These are phyloP conservation scores for Vombatus ursinus DNA, from an alignment of 2,113 vertebrate species.

Conservation along the genomic window DNA sequence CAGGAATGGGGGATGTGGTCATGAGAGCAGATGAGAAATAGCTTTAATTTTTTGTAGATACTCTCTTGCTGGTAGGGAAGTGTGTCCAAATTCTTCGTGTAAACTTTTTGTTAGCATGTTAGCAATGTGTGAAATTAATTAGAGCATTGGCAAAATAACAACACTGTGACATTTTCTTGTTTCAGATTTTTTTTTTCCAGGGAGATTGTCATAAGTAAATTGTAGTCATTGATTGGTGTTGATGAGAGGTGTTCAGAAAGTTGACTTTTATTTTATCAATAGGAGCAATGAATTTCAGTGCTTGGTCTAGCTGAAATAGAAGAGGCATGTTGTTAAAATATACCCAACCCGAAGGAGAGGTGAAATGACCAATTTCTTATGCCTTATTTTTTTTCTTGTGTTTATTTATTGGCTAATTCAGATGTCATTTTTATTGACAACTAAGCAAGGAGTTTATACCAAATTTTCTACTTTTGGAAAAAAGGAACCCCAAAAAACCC, in stretches of 20 bases:
- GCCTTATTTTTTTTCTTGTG: constrained; percentile 5
- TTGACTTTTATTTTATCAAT: background rate
- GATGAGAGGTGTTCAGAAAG: background rate
- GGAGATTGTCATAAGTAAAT: constrained; percentile 2
- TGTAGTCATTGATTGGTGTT: background rate
- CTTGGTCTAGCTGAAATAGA: background rate
- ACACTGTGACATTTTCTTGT: background rate
- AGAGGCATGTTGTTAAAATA: background rate
- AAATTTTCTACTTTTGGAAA: constrained; percentile 76
- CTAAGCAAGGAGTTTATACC: constrained; percentile 73
- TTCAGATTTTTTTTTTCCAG: constrained; percentile 30
- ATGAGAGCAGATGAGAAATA: constrained; percentile 33
- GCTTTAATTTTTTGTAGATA: constrained; percentile 31
- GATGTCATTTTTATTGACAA: constrained; percentile 78
- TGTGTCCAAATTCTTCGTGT: background rate
- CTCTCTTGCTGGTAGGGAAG: constrained; percentile 44
- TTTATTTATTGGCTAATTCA: constrained; percentile 66
- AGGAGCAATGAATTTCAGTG: background rate
- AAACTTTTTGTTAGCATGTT: constrained; percentile 2
- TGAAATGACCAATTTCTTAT: background rate
- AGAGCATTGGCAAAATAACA: background rate
- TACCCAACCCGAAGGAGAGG: background rate
- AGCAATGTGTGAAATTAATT: background rate
- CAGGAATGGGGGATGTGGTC: constrained; percentile 44
- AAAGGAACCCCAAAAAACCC: constrained; percentile 64